Conservation (phyloP, 1,140 invertebrate genomes). For the Meloidogyne hapla region DNA sequence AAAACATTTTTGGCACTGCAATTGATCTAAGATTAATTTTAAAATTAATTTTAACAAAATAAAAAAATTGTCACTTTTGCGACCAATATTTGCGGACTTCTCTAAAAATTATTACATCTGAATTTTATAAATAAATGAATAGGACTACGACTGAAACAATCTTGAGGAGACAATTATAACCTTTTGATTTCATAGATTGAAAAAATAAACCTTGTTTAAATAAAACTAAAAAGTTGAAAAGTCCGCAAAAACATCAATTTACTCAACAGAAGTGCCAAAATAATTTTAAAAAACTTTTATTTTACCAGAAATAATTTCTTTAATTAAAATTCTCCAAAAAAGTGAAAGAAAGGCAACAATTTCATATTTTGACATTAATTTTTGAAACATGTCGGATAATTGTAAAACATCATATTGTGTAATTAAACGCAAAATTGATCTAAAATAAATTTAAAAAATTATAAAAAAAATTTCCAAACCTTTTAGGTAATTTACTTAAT, state of each 20-base stretch:
- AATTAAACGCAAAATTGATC: conserved; percentile 11
- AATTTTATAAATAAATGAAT: too few species aligned
- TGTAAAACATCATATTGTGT: neutral
- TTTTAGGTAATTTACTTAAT: conserved; percentile 17
- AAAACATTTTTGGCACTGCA: neutral
- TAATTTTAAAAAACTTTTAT: neutral
- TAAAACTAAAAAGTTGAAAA: too few species aligned
- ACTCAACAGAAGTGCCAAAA: neutral
- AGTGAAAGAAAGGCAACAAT: neutral
- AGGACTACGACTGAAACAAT: too few species aligned
- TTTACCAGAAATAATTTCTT: conserved; percentile 3
- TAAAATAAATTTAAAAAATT: neutral
- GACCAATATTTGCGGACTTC: too few species aligned
- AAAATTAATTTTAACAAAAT: too few species aligned
- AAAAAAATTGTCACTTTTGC: too few species aligned
- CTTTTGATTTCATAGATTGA: too few species aligned
- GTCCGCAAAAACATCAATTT: too few species aligned
- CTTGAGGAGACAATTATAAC: too few species aligned
- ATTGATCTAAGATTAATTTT: too few species aligned
- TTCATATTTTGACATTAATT: conserved; percentile 16
- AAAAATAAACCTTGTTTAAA: too few species aligned
- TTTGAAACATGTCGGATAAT: conserved; percentile 4
- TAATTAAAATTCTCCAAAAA: conserved; percentile 22
- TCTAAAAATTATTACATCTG: too few species aligned
- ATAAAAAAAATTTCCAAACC: conserved; percentile 5